Evolutionary conservation across 2,888 invertebrate species (phyloP).

Genomic region (Polydesmus complanatus): DNA sequence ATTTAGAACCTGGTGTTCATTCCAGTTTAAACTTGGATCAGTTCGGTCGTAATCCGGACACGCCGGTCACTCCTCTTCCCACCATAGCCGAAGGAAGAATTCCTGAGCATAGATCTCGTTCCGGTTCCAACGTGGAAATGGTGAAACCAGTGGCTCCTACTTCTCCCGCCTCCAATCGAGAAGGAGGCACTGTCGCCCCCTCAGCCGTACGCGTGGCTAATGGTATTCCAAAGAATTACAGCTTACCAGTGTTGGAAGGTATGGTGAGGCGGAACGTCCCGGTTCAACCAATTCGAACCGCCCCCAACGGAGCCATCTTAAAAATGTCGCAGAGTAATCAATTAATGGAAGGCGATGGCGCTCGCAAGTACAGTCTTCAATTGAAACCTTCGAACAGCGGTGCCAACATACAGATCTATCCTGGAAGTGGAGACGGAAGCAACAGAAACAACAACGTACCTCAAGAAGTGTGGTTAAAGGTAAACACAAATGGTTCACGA

Average conservation of each 20-base stretch:
- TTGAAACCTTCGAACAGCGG: constrained; percentile 36
- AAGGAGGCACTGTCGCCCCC: neutral
- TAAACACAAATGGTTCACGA: neutral
- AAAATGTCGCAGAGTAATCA: constrained; percentile 64
- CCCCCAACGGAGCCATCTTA: constrained; percentile 31
- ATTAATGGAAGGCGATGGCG: constrained; percentile 54
- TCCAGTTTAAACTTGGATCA: constrained; percentile 79
- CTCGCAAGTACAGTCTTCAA: constrained; percentile 43
- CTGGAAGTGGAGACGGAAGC: constrained; percentile 13
- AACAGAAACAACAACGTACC: constrained; percentile 38
- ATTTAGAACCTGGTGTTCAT: constrained; percentile 86
- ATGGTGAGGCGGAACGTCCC: constrained; percentile 13
- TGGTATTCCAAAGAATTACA: constrained; percentile 18
- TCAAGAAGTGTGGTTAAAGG: constrained; percentile 25
- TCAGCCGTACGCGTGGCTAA: constrained; percentile 13
- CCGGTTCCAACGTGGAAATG: constrained; percentile 2
- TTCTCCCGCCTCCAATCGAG: constrained; percentile 16
- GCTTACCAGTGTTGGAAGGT: constrained; percentile 17
- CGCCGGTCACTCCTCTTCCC: constrained; percentile 53
- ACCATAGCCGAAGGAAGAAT: constrained; percentile 67
- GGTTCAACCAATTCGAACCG: neutral
- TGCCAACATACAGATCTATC: neutral
- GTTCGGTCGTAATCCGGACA: constrained; percentile 47
- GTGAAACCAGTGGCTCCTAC: neutral
- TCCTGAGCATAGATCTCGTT: neutral